Evolutionary conservation across 2,888 invertebrate genomes (phyloP).

Genomic region (Mesopsocus fuscifrons): DNA sequence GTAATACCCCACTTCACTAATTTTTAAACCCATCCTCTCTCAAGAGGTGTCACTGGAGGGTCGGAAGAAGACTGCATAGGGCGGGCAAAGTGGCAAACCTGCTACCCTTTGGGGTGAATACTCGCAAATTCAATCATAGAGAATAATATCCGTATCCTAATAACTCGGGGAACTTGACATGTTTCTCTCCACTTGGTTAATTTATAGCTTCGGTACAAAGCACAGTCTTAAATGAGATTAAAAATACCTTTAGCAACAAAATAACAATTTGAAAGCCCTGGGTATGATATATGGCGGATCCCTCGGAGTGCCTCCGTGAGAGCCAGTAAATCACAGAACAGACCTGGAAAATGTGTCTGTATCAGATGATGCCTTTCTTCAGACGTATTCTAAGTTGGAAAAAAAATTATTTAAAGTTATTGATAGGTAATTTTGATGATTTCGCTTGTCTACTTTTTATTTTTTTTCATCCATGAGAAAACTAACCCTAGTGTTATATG

Average conservation of each 20-base stretch:
- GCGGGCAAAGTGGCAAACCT: too few relatives aligned
- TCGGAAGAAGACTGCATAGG: too few relatives aligned
- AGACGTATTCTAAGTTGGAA: not conserved
- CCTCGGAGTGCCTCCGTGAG: not conserved
- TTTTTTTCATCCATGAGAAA: too few relatives aligned
- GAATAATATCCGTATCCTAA: slow-evolving; percentile 7
- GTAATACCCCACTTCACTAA: too few relatives aligned
- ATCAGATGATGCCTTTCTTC: not conserved
- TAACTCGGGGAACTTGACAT: slow-evolving; percentile 6
- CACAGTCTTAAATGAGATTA: slow-evolving; percentile 8
- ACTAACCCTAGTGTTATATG: too few relatives aligned
- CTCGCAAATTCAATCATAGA: slow-evolving; percentile 7
- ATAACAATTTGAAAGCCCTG: slow-evolving; percentile 8
- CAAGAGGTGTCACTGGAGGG: too few relatives aligned
- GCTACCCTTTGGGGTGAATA: not conserved
- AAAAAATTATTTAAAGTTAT: too few relatives aligned
- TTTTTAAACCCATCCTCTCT: too few relatives aligned
- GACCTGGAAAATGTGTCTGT: not conserved
- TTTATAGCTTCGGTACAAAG: slow-evolving; percentile 8
- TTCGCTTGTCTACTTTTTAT: too few relatives aligned
- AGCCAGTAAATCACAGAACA: slow-evolving; percentile 7
- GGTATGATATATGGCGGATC: slow-evolving; percentile 6
- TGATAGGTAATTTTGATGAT: too few relatives aligned
- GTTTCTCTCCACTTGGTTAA: slow-evolving; percentile 1
- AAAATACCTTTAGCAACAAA: slow-evolving; percentile 10